Evolutionary conservation across 92 coral and sea anemone genomes (phyloP).

Genomic region (Zoanthus sociatus): DNA sequence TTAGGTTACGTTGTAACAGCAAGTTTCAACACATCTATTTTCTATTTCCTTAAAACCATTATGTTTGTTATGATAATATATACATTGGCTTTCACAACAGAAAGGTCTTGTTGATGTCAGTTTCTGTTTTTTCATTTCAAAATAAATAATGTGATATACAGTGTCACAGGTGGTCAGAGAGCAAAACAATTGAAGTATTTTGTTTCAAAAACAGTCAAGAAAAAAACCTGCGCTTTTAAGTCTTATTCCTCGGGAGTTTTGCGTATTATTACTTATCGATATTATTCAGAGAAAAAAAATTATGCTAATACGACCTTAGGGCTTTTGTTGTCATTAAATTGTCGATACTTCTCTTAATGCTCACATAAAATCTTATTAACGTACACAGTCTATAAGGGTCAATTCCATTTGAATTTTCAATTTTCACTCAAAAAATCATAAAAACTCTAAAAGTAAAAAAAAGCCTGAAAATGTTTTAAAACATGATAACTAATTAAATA

Average conservation of each 20-base stretch:
- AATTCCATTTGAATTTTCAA: neutral
- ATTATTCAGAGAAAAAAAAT: neutral
- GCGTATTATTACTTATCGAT: neutral
- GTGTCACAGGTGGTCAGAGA: neutral
- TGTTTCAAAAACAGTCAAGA: neutral
- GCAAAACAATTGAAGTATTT: neutral
- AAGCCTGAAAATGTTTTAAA: too few relatives aligned
- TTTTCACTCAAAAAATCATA: too few relatives aligned
- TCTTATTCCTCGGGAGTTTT: neutral
- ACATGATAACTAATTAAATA: too few relatives aligned
- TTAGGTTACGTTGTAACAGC: neutral
- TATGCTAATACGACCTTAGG: slow-evolving; percentile 1
- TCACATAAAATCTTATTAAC: neutral
- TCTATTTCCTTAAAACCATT: neutral
- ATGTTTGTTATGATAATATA: slow-evolving; percentile 27
- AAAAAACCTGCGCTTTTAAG: too few relatives aligned
- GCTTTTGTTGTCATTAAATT: slow-evolving; percentile 5
- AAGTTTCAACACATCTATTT: neutral
- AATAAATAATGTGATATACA: neutral
- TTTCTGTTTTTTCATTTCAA: slow-evolving; percentile 5
- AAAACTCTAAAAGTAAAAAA: too few relatives aligned
- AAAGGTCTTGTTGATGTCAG: neutral
- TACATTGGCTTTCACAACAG: neutral
- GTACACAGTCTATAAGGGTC: neutral
- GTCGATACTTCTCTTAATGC: neutral